These are phyloP conservation scores for Daphoenositta chrysoptera DNA, from an alignment of 2,113 vertebrate species.

Conservation along the genomic window DNA sequence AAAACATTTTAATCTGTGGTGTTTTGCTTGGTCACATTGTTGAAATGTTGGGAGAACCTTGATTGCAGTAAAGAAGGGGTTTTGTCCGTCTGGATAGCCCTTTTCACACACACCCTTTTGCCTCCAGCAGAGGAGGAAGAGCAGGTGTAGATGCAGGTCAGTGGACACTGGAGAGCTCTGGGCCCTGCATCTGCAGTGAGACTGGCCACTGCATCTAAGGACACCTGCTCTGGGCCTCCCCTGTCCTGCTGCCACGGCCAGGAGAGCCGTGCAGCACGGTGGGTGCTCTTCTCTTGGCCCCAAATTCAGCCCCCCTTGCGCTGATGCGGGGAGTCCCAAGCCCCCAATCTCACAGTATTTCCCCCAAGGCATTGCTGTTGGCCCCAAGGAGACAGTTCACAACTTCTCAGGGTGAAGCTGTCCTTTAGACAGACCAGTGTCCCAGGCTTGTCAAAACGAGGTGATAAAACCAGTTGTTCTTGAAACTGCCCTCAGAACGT, in stretches of 20 bases:
- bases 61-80: neutral
- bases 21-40: neutral
- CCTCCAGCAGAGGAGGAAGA: neutral
- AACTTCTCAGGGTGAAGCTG: neutral
- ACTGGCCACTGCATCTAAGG: neutral
- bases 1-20: neutral
- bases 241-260: accelerated
- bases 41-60: neutral
- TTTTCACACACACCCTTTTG: neutral
- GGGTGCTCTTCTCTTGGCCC: neutral
- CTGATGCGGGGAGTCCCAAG: neutral
- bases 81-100: neutral
- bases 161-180: neutral
- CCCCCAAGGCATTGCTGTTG: neutral
- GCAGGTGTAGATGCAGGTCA: neutral
- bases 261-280: neutral
- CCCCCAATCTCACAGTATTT: neutral
- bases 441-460: neutral
- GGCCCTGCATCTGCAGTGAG: neutral
- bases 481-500: neutral
- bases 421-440: neutral
- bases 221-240: neutral
- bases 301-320: neutral
- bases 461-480: neutral
- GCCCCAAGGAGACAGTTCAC: neutral